A percentile compares a stretch with the other conserved stretches of the same genome.
Evolutionary conservation across 2,797 vertebrate genomes (phyloP).

Genomic region (Tolypeutes matacus): DNA sequence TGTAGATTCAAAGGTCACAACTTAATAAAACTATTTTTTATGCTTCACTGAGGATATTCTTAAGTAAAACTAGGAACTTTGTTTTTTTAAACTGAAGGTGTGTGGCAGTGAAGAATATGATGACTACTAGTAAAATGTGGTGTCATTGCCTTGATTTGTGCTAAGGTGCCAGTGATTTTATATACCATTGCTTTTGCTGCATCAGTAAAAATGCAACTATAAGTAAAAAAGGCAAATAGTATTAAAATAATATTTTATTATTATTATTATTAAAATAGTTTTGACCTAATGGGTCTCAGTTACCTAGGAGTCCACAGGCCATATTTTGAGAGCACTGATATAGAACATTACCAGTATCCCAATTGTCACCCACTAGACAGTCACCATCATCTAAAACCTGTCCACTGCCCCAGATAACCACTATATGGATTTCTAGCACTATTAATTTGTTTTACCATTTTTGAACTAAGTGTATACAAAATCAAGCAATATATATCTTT

Average conservation of each 20-base stretch:
- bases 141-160: neutral
- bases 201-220: conserved; percentile 48
- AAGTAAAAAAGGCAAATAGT: conserved; percentile 46
- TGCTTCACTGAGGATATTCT: neutral
- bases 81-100: neutral
- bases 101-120: neutral
- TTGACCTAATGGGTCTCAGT: neutral
- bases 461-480: conserved; percentile 23
- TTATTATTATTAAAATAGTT: conserved; percentile 16
- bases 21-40: conserved; percentile 5
- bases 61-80: neutral
- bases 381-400: too few species aligned
- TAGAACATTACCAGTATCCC: neutral
- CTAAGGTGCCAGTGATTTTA: neutral
- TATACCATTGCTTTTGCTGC: neutral
- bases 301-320: neutral
- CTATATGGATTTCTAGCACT: neutral
- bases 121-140: neutral
- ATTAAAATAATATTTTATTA: too few species aligned
- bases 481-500: neutral
- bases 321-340: neutral
- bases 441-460: neutral
- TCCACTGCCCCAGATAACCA: neutral
- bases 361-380: neutral
- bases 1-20: neutral